These are phyloP conservation scores for Capreolus pygargus DNA, from an alignment of 2,113 vertebrate species.

Conservation along the genomic window DNA sequence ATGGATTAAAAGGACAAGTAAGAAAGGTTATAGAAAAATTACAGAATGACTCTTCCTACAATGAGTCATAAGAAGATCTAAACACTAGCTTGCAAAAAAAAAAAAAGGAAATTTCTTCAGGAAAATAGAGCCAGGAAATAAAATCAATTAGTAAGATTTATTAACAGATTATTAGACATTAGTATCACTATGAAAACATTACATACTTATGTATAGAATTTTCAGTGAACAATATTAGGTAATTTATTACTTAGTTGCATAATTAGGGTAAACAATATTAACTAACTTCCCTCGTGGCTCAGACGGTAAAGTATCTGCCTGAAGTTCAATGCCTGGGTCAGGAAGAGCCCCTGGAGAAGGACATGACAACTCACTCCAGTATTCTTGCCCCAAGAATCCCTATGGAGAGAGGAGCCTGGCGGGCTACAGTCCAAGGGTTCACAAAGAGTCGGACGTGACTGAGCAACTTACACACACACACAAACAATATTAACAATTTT, in stretches of 20 bases:
- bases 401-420: not conserved
- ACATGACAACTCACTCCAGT: not conserved
- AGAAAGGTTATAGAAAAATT: constrained; percentile 1
- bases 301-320: not conserved
- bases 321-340: not conserved
- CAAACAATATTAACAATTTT: not conserved
- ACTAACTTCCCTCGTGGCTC: not conserved
- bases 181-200: not conserved
- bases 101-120: not conserved
- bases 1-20: not conserved
- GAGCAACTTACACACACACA: not conserved
- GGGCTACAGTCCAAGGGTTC: not conserved
- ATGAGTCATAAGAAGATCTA: constrained; percentile 3
- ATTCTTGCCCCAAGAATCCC: not conserved
- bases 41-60: not conserved
- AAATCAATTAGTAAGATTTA: constrained; percentile 31
- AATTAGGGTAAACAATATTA: not conserved
- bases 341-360: not conserved
- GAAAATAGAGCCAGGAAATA: not conserved
- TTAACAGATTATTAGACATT: not conserved
- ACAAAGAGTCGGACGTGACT: not conserved
- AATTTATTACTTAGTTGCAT: not conserved
- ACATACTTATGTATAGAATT: not conserved
- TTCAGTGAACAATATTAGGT: not conserved
- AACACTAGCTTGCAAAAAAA: not conserved